Conservation (phyloP, 2,888 invertebrate species). For the Darwinula stevensoni region DNA sequence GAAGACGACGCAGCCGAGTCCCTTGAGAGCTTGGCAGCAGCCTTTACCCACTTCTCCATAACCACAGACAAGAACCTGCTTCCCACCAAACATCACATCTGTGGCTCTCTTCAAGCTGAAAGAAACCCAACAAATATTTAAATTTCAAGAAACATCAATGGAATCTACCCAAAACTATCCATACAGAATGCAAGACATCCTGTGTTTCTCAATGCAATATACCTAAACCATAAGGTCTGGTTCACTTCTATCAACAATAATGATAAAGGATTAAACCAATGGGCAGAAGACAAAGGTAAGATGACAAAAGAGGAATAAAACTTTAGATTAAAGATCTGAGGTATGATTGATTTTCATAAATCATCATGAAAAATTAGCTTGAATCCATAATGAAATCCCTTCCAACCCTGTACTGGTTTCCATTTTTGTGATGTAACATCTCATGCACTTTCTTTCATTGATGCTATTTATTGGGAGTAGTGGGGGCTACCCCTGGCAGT, state of each 20-base stretch:
- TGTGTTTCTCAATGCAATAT: slow-evolving; percentile 3
- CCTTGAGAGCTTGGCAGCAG: slow-evolving; percentile 77
- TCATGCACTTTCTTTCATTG: too few relatives aligned
- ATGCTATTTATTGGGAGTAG: neutral
- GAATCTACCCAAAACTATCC: neutral
- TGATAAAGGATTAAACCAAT: too few relatives aligned
- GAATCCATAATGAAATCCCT: too few relatives aligned
- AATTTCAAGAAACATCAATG: slow-evolving; percentile 4
- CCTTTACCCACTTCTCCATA: slow-evolving; percentile 95
- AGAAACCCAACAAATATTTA: slow-evolving; percentile 3
- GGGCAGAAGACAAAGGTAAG: too few relatives aligned
- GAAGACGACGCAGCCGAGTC: slow-evolving; percentile 71
- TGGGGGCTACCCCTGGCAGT: neutral
- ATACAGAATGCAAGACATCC: neutral
- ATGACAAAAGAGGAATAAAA: too few relatives aligned
- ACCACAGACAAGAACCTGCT: slow-evolving; percentile 81
- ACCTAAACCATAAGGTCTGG: too few relatives aligned
- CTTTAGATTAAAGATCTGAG: too few relatives aligned
- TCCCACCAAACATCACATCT: slow-evolving; percentile 92
- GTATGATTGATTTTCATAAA: too few relatives aligned
- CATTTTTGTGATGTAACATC: too few relatives aligned
- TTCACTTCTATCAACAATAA: too few relatives aligned
- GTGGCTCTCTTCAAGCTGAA: slow-evolving; percentile 55
- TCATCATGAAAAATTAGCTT: too few relatives aligned
- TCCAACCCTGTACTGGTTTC: too few relatives aligned